These are phyloP conservation scores for Pollenia labialis DNA, from an alignment of 2,888 invertebrate genomes.

Conservation along the genomic window DNA sequence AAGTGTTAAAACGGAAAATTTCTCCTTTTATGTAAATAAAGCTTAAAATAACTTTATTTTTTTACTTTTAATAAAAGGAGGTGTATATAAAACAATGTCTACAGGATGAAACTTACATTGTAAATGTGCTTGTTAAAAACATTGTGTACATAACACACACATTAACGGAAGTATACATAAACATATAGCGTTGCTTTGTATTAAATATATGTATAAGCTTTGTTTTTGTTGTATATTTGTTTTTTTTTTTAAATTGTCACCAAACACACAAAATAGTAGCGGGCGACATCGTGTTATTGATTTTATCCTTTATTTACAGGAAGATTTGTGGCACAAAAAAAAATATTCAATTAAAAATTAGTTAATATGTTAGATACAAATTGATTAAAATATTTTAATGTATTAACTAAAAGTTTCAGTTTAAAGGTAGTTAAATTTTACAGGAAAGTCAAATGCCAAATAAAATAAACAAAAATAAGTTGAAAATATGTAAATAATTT, in stretches of 20 bases:
- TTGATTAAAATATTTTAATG: not conserved
- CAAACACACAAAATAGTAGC: conserved; percentile 19
- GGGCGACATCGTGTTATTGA: conserved; percentile 29
- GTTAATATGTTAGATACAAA: not conserved
- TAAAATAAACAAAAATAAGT: too few species aligned
- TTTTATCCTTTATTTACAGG: conserved; percentile 3
- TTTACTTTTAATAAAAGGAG: conserved; percentile 11
- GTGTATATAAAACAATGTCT: conserved; percentile 37
- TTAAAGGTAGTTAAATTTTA: too few species aligned
- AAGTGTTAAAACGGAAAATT: not conserved
- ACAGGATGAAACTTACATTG: conserved; percentile 2
- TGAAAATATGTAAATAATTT: too few species aligned
- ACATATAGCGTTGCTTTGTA: not conserved
- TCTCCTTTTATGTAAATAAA: not conserved
- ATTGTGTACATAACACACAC: conserved; percentile 17
- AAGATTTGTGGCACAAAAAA: not conserved
- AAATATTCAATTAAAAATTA: not conserved
- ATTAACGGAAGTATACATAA: not conserved
- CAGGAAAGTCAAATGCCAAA: too few species aligned
- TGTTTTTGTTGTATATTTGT: not conserved
- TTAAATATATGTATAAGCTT: not conserved
- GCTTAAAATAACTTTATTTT: not conserved
- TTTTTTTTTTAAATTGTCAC: conserved; percentile 10
- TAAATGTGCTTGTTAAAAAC: conserved; percentile 42
- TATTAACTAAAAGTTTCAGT: too few species aligned